Evolutionary conservation across 1,140 invertebrate genomes (phyloP).

Genomic region (Dysdera silvatica): DNA sequence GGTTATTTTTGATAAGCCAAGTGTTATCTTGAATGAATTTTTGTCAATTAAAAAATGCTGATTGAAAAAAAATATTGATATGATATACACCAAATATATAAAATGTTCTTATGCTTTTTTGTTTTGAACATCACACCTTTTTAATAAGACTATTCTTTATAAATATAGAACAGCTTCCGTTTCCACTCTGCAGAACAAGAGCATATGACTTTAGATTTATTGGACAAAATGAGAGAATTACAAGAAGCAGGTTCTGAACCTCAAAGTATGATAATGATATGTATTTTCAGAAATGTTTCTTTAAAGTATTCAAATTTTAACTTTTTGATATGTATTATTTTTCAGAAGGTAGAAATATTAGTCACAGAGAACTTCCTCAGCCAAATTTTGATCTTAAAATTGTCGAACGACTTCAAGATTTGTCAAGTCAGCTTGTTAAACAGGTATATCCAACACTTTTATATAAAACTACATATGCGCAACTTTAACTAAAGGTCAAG

Average conservation of each 20-base stretch:
- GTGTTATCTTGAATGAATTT: no score
- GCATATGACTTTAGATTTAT: slow-evolving; percentile 18
- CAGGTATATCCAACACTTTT: slow-evolving; percentile 11
- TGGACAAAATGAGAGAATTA: slow-evolving; percentile 20
- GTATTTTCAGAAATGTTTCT: neutral
- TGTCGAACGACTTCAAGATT: slow-evolving; percentile 11
- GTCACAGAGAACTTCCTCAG: no score
- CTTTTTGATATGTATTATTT: no score
- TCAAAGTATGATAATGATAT: neutral
- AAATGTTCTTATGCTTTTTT: neutral
- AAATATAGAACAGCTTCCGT: slow-evolving; percentile 12
- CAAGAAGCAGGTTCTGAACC: slow-evolving; percentile 2
- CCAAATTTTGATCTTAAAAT: no score
- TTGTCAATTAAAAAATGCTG: no score
- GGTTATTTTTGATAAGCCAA: no score
- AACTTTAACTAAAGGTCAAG: no score
- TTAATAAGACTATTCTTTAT: neutral
- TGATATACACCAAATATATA: neutral
- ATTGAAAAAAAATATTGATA: neutral
- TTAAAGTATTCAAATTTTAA: neutral
- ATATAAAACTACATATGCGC: no score
- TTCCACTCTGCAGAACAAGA: slow-evolving; percentile 20
- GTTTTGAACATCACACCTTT: neutral
- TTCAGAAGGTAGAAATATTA: no score
- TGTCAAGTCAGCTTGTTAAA: slow-evolving; percentile 18